A percentile compares a stretch with the other conserved stretches of the same genome.
These are phyloP conservation scores for Plestiodon gilberti DNA, from an alignment of 2,113 vertebrate genomes.

Conservation along the genomic window DNA sequence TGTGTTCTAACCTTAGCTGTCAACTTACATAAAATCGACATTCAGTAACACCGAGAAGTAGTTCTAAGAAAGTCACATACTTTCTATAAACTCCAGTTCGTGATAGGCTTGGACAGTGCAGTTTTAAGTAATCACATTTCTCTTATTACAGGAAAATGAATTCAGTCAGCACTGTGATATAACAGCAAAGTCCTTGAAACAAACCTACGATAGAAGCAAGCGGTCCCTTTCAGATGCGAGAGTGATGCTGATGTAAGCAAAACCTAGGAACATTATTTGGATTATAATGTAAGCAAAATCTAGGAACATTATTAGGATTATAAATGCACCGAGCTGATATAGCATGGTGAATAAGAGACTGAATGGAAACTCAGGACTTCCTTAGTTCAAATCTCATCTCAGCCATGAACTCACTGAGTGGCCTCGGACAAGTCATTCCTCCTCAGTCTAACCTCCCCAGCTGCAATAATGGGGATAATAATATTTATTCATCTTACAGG, in stretches of 20 bases:
- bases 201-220: neutral
- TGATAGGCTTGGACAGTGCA: conserved; percentile 3
- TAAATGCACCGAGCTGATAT: too few relatives aligned
- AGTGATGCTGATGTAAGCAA: neutral
- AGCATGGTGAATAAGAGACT: too few relatives aligned
- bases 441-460: too few relatives aligned
- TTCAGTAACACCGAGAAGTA: conserved; percentile 10
- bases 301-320: too few relatives aligned
- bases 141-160: neutral
- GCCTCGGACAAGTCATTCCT: too few relatives aligned
- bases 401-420: too few relatives aligned
- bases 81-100: neutral
- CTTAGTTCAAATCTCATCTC: too few relatives aligned
- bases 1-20: neutral
- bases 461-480: too few relatives aligned
- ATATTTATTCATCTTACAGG: too few relatives aligned
- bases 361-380: too few relatives aligned
- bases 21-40: accelerated
- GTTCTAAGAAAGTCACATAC: neutral
- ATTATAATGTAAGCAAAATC: too few relatives aligned
- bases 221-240: neutral
- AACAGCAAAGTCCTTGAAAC: neutral
- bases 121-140: neutral
- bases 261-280: neutral
- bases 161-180: neutral